Base-by-base conservation (phyloP, 2,888 invertebrate species). In the Drosophila meridiana region DNA sequence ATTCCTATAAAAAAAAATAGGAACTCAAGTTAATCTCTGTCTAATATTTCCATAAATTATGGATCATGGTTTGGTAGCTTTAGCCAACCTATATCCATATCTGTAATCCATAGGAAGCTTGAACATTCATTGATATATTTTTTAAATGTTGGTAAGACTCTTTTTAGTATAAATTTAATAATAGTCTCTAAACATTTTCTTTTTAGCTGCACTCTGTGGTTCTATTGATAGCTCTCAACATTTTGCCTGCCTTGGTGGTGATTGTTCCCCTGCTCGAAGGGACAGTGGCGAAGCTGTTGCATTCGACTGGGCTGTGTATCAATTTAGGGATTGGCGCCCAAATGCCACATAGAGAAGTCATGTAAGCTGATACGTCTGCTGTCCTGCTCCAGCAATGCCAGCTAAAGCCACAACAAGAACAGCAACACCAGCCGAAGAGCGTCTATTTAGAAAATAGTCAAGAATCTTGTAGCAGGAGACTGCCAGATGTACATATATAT, bases 301-400 rank as follows among this genome's bases (percentile, higher is more conserved):
- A 55, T 53, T 66, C 78, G 30, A 48, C 52, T 47, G 62, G 53
- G 82, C 62, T 59, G 82, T 70, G 72, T 68, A 87, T 83, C 84
- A 84, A 78, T 82, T 85, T 72, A 85, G 81, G 88, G 83, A 79
- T 85, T 80, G 85, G 90, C 85, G 90, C 85, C 88, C 82, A 85
- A 89, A 87, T 82, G 89, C 80, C 89, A 83, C 89, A 80, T 88
- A 78, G 87, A 88, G 82, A 68, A 88, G 84, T 88, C 86, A 87
- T 85, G 89, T 85, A 85, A 87, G 76, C 56, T 79, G 80, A 89
- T 87, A 85, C 64, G 66, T 60, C 60, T 61, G 87, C 87, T 74
- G 69, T 80, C 77, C 69, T 64, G 63, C 83, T 78, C 40, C 61
- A 72, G 62, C 86, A 62, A 76, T 70, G 70, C 70, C 77, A 76